A percentile compares a stretch with the other conserved stretches of the same genome.
Conservation (phyloP, 2,113 vertebrate species). For the Crotalus tigris region DNA sequence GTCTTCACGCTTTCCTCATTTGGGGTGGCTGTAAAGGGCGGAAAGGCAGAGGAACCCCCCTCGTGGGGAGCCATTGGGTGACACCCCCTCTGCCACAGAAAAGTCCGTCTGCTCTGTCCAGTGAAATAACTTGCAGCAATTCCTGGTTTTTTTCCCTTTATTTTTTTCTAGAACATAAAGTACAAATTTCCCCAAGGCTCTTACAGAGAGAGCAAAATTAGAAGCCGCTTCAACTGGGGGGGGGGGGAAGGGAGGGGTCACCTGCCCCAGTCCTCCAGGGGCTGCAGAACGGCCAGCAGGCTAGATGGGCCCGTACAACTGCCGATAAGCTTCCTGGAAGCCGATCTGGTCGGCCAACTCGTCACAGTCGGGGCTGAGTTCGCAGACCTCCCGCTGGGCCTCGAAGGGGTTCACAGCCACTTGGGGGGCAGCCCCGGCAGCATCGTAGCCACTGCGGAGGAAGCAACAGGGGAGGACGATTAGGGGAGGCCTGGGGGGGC, state of each 20-base stretch:
- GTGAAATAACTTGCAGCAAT: background rate
- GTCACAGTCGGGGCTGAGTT: background rate
- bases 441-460: background rate
- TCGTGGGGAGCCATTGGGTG: background rate
- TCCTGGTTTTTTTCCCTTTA: background rate
- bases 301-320: background rate
- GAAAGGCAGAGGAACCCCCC: background rate
- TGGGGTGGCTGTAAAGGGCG: background rate
- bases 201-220: background rate
- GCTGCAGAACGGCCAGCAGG: background rate
- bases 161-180: background rate
- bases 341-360: background rate
- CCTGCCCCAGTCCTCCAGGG: background rate
- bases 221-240: background rate
- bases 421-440: background rate
- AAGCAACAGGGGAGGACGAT: background rate
- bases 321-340: background rate
- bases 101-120: background rate
- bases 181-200: background rate
- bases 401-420: background rate
- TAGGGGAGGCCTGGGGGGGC: background rate
- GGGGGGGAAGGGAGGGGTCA: background rate
- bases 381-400: background rate
- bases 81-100: background rate
- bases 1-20: background rate